Conservation (phyloP, 1,140 invertebrate genomes). For the Philopotamus ludificatus region DNA sequence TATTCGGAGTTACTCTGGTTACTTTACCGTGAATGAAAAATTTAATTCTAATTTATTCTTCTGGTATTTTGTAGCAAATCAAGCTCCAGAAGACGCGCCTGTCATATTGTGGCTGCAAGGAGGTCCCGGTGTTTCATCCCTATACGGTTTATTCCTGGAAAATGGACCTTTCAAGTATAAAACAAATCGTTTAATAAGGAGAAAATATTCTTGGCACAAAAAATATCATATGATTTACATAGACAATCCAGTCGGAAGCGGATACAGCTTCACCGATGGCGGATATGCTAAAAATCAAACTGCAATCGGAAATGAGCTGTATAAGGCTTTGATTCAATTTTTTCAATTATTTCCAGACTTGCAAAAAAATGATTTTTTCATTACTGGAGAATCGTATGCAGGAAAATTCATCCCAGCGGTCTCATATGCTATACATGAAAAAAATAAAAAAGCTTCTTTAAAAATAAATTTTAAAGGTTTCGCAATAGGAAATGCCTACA, state of each 20-base stretch:
- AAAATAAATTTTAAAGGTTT: too few relatives aligned
- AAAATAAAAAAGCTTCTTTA: too few relatives aligned
- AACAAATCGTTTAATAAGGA: slow-evolving; percentile 55
- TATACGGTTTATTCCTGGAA: slow-evolving; percentile 80
- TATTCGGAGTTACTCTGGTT: slow-evolving; percentile 61
- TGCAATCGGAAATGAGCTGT: too few relatives aligned
- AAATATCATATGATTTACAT: slow-evolving; percentile 80
- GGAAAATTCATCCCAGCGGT: too few relatives aligned
- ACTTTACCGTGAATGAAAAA: slow-evolving; percentile 67
- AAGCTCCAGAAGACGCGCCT: slow-evolving; percentile 52
- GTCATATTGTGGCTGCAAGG: slow-evolving; percentile 76
- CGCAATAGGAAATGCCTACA: too few relatives aligned
- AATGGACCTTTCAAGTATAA: slow-evolving; percentile 74
- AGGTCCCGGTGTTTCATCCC: slow-evolving; percentile 75
- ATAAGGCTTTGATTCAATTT: too few relatives aligned
- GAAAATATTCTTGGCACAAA: slow-evolving; percentile 73
- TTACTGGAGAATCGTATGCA: too few relatives aligned
- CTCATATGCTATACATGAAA: too few relatives aligned
- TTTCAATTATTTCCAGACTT: too few relatives aligned
- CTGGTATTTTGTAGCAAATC: slow-evolving; percentile 74
- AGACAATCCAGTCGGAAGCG: slow-evolving; percentile 84
- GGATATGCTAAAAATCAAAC: too few relatives aligned
- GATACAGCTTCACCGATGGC: slow-evolving; percentile 71
- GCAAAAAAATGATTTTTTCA: too few relatives aligned
- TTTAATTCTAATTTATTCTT: slow-evolving; percentile 73